phyloP scores from a whole-genome alignment of 2,888 invertebrate genomes.

The Sphaeridia pumilis region DNA sequence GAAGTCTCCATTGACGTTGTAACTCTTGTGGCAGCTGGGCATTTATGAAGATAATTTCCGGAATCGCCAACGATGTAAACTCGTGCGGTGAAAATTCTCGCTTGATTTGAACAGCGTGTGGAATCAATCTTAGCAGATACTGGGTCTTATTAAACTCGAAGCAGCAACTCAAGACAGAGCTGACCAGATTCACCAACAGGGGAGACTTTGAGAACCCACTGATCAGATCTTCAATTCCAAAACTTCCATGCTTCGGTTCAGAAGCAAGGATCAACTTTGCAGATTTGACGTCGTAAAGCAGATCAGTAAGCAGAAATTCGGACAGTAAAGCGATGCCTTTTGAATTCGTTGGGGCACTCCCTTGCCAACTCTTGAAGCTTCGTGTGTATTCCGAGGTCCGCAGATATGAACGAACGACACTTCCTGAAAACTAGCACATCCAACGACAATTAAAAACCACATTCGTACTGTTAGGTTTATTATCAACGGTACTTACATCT shows the following conservation, averaged over 20 bases:
- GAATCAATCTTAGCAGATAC: constrained; percentile 21
- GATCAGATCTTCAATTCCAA: constrained; percentile 25
- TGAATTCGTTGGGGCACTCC: constrained; percentile 14
- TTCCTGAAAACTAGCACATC: constrained; percentile 27
- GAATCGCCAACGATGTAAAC: constrained; percentile 47
- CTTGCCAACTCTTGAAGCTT: constrained; percentile 20
- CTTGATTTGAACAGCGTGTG: constrained; percentile 10
- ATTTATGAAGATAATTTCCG: constrained; percentile 69
- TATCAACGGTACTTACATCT: not conserved
- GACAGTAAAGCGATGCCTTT: constrained; percentile 27
- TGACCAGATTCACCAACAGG: constrained; percentile 26
- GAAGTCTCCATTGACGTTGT: constrained; percentile 69
- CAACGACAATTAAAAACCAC: not conserved
- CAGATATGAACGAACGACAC: constrained; percentile 30
- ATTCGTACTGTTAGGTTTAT: not conserved
- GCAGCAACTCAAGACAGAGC: constrained; percentile 29
- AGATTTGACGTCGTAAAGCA: constrained; percentile 22
- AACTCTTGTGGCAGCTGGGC: constrained; percentile 61
- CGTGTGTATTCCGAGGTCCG: constrained; percentile 24
- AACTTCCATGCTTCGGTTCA: constrained; percentile 7
- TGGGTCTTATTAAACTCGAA: constrained; percentile 27
- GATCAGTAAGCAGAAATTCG: constrained; percentile 27
- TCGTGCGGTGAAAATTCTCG: constrained; percentile 4
- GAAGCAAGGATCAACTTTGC: constrained; percentile 24
- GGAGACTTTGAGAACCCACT: constrained; percentile 24